Conservation (phyloP, 2,888 invertebrate genomes). For the Phaonia tiefii region DNA sequence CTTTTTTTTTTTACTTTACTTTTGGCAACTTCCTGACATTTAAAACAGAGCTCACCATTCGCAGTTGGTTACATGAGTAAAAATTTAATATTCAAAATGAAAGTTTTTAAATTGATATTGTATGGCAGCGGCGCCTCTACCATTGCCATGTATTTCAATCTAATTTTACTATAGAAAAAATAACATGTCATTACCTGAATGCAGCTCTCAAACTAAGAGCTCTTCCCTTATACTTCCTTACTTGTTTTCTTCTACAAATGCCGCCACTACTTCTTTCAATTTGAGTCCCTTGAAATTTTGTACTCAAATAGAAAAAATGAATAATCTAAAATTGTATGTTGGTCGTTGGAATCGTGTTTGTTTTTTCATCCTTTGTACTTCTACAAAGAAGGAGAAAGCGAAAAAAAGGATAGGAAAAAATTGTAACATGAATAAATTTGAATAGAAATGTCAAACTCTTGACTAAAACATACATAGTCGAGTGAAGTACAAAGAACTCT, state of each 20-base stretch:
- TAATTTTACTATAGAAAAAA: slow-evolving; percentile 58
- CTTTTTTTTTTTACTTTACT: not conserved
- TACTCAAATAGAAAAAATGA: slow-evolving; percentile 18
- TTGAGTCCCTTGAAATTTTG: slow-evolving; percentile 42
- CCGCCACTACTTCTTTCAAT: slow-evolving; percentile 11
- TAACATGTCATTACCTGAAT: slow-evolving; percentile 65
- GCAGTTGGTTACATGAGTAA: not conserved
- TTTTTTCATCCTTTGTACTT: too few relatives aligned
- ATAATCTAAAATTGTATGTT: slow-evolving; percentile 62
- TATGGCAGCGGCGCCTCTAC: not conserved
- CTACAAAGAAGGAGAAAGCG: too few relatives aligned
- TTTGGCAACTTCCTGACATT: not conserved
- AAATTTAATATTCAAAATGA: not conserved
- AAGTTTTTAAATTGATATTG: slow-evolving; percentile 23
- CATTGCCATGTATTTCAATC: slow-evolving; percentile 47
- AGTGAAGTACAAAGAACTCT: slow-evolving; percentile 6
- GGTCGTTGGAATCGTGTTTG: slow-evolving; percentile 15
- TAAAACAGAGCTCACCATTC: not conserved
- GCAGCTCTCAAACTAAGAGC: slow-evolving; percentile 46
- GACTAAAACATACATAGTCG: slow-evolving; percentile 42
- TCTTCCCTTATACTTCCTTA: slow-evolving; percentile 34
- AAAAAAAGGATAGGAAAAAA: not conserved
- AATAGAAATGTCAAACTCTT: slow-evolving; percentile 60
- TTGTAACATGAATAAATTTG: slow-evolving; percentile 64
- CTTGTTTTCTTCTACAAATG: slow-evolving; percentile 26